Evolutionary conservation across 2,888 invertebrate species (phyloP), one percentile per base, ranked within the genome.

Genomic region (Hanleya hanleyi): DNA sequence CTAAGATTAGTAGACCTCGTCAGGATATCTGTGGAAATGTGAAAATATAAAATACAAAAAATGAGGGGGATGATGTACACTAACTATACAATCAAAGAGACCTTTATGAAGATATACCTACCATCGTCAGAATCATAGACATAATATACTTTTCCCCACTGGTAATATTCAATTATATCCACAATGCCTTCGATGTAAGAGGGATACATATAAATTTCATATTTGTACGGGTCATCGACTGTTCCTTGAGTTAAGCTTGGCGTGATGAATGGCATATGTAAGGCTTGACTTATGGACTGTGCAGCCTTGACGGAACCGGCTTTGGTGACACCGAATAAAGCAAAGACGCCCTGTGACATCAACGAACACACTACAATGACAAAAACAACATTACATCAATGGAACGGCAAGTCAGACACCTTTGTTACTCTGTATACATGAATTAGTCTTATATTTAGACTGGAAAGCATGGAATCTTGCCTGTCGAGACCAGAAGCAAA

Each of bases 141-240:
- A 91, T 96, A 97, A 87, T 97, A 96, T 82, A 97, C 94, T 89
- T 94, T 94, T 83, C 94, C 93, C 97, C 97, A 97, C 61, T 94
- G 95, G 91, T 98, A 98, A 91, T 96, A 95, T 80, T 95, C 93
- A 86, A 99, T 96, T 74, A 97, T 95, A 92, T 98, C 98, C 82
- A 98, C 95, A 88, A 99, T 95, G 73, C 98, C 97, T 87, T 95
- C 95, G 91, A 97, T 96, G 92, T 97, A 97, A 91, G 98, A 96
- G 50, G 99, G 98, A 77, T 97, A 93, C 95, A 99, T 95, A 91
- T 85, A 86, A 67, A 89, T 77, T 69, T 87, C 84, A 74, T 81
- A 89, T n/a, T 76, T 74, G 35, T 80, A 83, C 15, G 75, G 72
- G 9, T 81, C 80, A 26, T 68, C 69, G 3, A 69, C 69, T 9